phyloP scores from a whole-genome alignment of 2,113 vertebrate species.

The Rhinichthys klamathensis region DNA sequence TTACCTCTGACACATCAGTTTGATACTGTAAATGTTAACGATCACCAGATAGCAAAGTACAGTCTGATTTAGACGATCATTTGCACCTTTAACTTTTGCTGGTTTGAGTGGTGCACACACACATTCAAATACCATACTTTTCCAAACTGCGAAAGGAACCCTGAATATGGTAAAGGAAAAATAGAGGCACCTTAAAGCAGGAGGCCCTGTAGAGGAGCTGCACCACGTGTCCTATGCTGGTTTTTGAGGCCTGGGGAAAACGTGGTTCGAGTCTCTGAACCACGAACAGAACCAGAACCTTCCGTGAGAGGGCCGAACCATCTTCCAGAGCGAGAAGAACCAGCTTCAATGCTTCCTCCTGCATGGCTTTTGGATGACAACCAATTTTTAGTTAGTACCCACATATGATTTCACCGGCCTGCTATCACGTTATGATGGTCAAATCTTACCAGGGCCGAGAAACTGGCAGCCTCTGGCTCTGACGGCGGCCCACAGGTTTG shows the following conservation, averaged over 20 bases:
- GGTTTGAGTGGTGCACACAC: no score
- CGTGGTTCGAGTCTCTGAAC: slow-evolving; percentile 96
- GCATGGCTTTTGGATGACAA: slow-evolving; percentile 83
- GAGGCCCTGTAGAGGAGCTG: slow-evolving; percentile 98
- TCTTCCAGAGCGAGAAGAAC: slow-evolving; percentile 95
- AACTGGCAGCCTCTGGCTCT: slow-evolving; percentile 97
- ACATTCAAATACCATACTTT: no score
- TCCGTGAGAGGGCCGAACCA: slow-evolving; percentile 93
- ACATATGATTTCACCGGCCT: background rate
- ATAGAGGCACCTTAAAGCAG: slow-evolving; percentile 90
- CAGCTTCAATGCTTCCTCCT: slow-evolving; percentile 96
- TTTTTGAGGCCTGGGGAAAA: slow-evolving; percentile 98
- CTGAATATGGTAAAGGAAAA: no score
- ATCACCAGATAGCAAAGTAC: no score
- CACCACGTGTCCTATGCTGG: slow-evolving; percentile 98
- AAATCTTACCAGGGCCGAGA: slow-evolving; percentile 88
- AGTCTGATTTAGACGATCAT: no score
- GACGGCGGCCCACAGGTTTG: slow-evolving; percentile 97
- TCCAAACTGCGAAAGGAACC: no score
- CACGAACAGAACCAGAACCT: slow-evolving; percentile 97
- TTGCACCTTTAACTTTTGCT: no score
- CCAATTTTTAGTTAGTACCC: background rate
- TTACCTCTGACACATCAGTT: no score
- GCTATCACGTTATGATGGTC: background rate
- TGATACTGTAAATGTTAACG: no score